These are phyloP conservation scores for Cheilosia pagana DNA, from an alignment of 2,888 invertebrate species.

Conservation along the genomic window DNA sequence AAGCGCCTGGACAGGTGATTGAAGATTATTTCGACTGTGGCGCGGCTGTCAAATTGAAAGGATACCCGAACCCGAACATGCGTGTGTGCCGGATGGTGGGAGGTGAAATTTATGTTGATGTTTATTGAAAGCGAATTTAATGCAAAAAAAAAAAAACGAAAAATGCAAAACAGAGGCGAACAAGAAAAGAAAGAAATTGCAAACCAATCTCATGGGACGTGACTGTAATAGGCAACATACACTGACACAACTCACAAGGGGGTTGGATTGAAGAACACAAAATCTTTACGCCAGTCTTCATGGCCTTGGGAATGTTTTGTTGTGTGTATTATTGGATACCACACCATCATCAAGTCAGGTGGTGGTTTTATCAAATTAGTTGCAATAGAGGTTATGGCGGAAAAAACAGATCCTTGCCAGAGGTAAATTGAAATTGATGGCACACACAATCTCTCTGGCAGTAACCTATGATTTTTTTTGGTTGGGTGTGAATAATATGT, in stretches of 20 bases:
- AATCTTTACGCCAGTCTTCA: conserved; percentile 39
- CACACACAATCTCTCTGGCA: conserved; percentile 61
- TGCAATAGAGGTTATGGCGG: conserved; percentile 56
- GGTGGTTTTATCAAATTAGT: conserved; percentile 72
- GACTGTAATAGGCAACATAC: conserved; percentile 67
- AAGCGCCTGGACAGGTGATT: conserved; percentile 65
- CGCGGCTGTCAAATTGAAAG: conserved; percentile 47
- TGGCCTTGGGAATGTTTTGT: conserved; percentile 29
- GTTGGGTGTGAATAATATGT: conserved; percentile 62
- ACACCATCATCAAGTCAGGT: conserved; percentile 56
- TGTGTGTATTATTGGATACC: conserved; percentile 43
- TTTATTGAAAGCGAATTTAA: conserved; percentile 76
- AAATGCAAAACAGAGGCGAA: conserved; percentile 47
- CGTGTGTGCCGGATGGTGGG: conserved; percentile 17
- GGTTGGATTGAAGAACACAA: conserved; percentile 10
- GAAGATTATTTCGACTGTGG: conserved; percentile 66
- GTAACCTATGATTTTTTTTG: conserved; percentile 70
- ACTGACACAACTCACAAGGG: conserved; percentile 45
- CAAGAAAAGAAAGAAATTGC: conserved; percentile 55
- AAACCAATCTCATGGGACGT: conserved; percentile 72
- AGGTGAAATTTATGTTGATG: conserved; percentile 75
- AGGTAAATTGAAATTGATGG: conserved; percentile 72
- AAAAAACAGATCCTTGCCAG: conserved; percentile 33
- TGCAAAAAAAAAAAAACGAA: conserved; percentile 45
- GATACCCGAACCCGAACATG: conserved; percentile 40